Percentiles rank a stretch among this genome's conserved stretches.
phyloP scores from a whole-genome alignment of 2,888 invertebrate species.

The Archaeoteleia sp. region DNA sequence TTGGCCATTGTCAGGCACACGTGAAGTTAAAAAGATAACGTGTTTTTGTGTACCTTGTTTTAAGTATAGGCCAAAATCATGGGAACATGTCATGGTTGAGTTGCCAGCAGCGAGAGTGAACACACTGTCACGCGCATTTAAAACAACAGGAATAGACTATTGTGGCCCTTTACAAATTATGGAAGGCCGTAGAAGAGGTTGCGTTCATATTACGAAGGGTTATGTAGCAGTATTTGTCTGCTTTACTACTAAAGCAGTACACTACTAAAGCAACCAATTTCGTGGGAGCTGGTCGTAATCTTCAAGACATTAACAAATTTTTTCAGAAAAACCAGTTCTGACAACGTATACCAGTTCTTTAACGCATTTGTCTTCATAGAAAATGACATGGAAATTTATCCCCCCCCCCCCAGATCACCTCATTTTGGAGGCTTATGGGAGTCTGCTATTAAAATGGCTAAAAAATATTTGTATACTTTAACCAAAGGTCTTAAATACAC shows the following conservation, averaged over 20 bases:
- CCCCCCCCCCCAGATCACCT: slow-evolving; percentile 5
- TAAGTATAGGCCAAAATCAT: slow-evolving; percentile 14
- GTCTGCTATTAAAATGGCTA: neutral
- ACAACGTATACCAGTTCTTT: too few relatives aligned
- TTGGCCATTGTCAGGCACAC: slow-evolving; percentile 5
- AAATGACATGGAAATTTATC: slow-evolving; percentile 5
- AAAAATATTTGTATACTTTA: slow-evolving; percentile 24
- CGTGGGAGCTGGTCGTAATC: slow-evolving; percentile 58
- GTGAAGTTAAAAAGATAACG: slow-evolving; percentile 12
- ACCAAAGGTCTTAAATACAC: slow-evolving; percentile 38
- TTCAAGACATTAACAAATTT: slow-evolving; percentile 40
- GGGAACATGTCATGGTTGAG: slow-evolving; percentile 17
- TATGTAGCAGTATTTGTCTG: slow-evolving; percentile 56
- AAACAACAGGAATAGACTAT: slow-evolving; percentile 3
- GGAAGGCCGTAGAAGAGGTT: slow-evolving; percentile 18
- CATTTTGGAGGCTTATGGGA: slow-evolving; percentile 14
- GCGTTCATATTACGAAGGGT: slow-evolving; percentile 27
- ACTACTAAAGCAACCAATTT: slow-evolving; percentile 61
- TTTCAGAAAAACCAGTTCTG: too few relatives aligned
- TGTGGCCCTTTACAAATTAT: slow-evolving; percentile 49
- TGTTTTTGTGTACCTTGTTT: slow-evolving; percentile 25
- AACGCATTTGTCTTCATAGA: neutral
- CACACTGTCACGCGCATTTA: slow-evolving; percentile 8
- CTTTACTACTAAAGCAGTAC: slow-evolving; percentile 42
- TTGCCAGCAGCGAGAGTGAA: slow-evolving; percentile 7